Evolutionary conservation across 2,888 invertebrate species (phyloP).

Genomic region (Mystacides longicornis): DNA sequence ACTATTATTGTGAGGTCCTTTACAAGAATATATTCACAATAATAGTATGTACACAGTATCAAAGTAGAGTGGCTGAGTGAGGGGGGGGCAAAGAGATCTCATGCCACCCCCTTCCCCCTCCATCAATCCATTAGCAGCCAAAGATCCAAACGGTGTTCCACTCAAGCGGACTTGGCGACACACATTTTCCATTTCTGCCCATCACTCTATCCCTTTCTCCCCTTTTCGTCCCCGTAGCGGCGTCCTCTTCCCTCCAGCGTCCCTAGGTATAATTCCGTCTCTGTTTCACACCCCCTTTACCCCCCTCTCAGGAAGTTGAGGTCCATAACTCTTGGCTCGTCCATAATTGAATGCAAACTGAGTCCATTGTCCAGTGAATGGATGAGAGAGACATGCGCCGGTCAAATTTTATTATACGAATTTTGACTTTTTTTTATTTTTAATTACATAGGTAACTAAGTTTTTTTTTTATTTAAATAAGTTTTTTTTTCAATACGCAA

Average conservation of each 20-base stretch:
- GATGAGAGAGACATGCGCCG: slow-evolving; percentile 16
- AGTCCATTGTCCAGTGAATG: slow-evolving; percentile 37
- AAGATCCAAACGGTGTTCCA: slow-evolving; percentile 38
- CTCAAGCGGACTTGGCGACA: slow-evolving; percentile 44
- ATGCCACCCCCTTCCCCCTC: slow-evolving; percentile 33
- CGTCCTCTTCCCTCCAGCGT: slow-evolving; percentile 34
- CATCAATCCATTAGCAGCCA: slow-evolving; percentile 46
- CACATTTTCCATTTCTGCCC: slow-evolving; percentile 46
- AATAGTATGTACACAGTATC: background rate
- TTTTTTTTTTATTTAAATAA: too few species aligned
- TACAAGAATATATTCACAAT: too few species aligned
- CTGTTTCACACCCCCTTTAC: slow-evolving; percentile 35
- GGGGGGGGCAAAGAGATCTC: too few species aligned
- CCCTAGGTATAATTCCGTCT: slow-evolving; percentile 1
- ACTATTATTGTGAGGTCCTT: too few species aligned
- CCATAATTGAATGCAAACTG: slow-evolving; percentile 47
- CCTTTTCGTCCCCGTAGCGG: slow-evolving; percentile 29
- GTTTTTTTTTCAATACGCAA: too few species aligned
- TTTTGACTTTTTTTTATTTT: background rate
- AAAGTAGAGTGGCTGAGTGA: background rate
- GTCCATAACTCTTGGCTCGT: slow-evolving; percentile 33
- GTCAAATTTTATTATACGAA: background rate
- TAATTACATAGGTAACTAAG: too few species aligned
- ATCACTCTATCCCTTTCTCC: slow-evolving; percentile 31
- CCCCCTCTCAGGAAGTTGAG: slow-evolving; percentile 7